Percentiles rank a stretch among this genome's conserved stretches.
phyloP scores from a whole-genome alignment of 2,888 invertebrate species.

The Cerastis leucographa region DNA sequence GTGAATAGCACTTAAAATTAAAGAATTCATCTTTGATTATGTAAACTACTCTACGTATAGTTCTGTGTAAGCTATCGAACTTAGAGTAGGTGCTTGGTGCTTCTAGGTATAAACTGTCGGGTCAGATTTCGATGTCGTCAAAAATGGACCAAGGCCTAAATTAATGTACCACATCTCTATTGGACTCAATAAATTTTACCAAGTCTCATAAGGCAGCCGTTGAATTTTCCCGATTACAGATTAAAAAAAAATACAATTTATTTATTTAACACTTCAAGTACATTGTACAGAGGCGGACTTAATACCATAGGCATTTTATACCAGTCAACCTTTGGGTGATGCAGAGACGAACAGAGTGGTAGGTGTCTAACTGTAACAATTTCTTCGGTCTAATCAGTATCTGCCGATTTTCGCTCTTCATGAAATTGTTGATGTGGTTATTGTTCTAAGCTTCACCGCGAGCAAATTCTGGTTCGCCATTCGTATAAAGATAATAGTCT shows the following conservation, averaged over 20 bases:
- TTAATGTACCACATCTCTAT: neutral
- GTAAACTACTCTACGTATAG: neutral
- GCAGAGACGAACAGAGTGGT: too few species aligned
- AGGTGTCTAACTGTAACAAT: too few species aligned
- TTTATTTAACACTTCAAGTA: too few species aligned
- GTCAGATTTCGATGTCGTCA: neutral
- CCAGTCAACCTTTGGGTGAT: too few species aligned
- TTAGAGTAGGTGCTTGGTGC: too few species aligned
- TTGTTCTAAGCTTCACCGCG: constrained; percentile 67
- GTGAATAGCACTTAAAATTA: neutral
- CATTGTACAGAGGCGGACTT: too few species aligned
- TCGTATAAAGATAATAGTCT: constrained; percentile 91
- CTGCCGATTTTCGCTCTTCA: neutral
- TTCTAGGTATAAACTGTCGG: neutral
- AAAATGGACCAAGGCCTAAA: neutral
- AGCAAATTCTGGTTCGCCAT: constrained; percentile 89
- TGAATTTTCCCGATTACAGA: neutral
- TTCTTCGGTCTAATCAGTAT: neutral
- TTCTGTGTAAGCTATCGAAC: neutral
- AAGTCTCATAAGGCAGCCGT: neutral
- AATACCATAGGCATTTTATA: too few species aligned
- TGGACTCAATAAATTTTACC: neutral
- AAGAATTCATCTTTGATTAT: neutral
- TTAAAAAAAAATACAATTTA: neutral
- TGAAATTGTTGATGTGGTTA: neutral